Base-by-base conservation (phyloP, 1,140 invertebrate species). In the Nixonia krombeini region DNA sequence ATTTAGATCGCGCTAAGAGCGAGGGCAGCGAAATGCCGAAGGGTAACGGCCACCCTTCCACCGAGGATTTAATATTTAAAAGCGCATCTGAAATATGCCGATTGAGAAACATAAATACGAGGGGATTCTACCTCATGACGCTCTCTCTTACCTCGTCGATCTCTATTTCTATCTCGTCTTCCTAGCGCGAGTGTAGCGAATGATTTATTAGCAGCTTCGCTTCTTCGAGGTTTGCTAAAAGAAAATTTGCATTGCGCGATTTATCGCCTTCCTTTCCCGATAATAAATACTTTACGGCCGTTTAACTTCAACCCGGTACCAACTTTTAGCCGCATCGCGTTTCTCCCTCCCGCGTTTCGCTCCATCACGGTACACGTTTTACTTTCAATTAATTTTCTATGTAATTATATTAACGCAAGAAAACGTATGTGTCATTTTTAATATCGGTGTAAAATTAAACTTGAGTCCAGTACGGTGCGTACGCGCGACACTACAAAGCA, bases 1-100 rank as follows among this genome's bases (percentile, higher is more conserved):
- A 69, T 69, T 59, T 69, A 69, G 58, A 55, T 73, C 67, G 61
- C 61, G 38, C 52, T 59, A 59, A 62, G 57, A 65, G 61, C 51
- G 59, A 66, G 51, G 45, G 56, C 62, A 70, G 62, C 13, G 57
- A 58, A 67, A 64, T 40, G 68, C 59, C 56, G 53, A 65, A 68
- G 64, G 59, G 70, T 57, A 62, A 64, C 55, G 41, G 47, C 59
- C 50, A 50, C 68, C 58, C 67, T 68, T 58, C 58, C 70, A 71
- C 64, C 59, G 50, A 61, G 49, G 64, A 50, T 75, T 79, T 76
- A 79, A 81, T 81, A 81, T 81, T 81, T 77, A 78, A 79, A 78
- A 73, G 72, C 73, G 65, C 79, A 82, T 84, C 81, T 85, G 78
- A 80, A 79, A 81, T 81, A 81, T 79, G 76, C 76, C 77, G 79